Percentiles rank a stretch among this genome's conserved stretches.
Conservation (phyloP, 1,140 invertebrate species). For the Drosophila willistoni region DNA sequence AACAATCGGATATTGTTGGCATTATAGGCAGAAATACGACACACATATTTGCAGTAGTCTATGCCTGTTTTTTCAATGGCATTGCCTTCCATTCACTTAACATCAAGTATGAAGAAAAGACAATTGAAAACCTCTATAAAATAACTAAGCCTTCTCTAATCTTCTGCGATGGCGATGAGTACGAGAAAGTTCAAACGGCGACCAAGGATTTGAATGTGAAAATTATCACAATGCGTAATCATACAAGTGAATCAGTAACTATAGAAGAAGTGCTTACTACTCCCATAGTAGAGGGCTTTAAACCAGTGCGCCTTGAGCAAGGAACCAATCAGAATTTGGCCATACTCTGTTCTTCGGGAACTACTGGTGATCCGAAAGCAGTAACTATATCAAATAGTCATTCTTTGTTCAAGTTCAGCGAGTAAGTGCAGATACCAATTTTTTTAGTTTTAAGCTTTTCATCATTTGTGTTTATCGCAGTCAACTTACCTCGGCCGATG, state of each 20-base stretch:
- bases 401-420: neutral
- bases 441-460: neutral
- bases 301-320: conserved; percentile 16
- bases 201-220: conserved; percentile 17
- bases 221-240: conserved; percentile 32
- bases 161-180: conserved; percentile 48
- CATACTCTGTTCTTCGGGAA: conserved; percentile 86
- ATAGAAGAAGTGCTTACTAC: conserved; percentile 22
- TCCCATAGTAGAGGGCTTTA: conserved; percentile 1
- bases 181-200: conserved; percentile 13
- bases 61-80: conserved; percentile 28
- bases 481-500: conserved; percentile 13
- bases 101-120: conserved; percentile 12
- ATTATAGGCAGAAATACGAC: conserved; percentile 25
- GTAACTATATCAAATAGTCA: conserved; percentile 87
- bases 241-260: neutral
- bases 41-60: conserved; percentile 13
- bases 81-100: conserved; percentile 21
- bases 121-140: conserved; percentile 25
- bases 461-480: neutral
- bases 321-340: conserved; percentile 42
- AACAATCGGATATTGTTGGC: conserved; percentile 26
- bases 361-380: conserved; percentile 90
- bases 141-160: conserved; percentile 39
- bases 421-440: neutral